Evolutionary conservation across 1,140 invertebrate genomes (phyloP).

Genomic region (Nylanderia fulva): DNA sequence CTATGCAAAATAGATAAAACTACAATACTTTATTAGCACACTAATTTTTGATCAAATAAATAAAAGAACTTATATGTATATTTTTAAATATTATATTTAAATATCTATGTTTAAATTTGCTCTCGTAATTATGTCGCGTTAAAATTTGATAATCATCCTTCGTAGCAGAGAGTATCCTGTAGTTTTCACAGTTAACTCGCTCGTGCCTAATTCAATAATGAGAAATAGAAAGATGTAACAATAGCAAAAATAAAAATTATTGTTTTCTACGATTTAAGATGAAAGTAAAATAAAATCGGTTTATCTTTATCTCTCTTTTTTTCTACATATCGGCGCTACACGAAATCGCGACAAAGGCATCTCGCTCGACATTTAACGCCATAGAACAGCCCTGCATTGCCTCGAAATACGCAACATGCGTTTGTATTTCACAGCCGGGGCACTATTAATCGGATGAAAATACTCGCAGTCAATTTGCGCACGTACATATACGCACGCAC

Average conservation of each 20-base stretch:
- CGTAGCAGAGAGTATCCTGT: neutral
- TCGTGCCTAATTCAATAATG: neutral
- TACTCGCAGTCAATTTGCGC: constrained; percentile 59
- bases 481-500: constrained; percentile 4
- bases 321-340: neutral
- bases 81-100: neutral
- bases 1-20: neutral
- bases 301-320: constrained; percentile 9
- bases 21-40: too few relatives aligned
- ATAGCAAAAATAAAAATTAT: neutral
- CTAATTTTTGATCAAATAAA: neutral
- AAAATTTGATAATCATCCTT: neutral
- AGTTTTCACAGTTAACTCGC: too few relatives aligned
- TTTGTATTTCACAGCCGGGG: constrained; percentile 50
- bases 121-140: neutral
- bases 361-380: constrained; percentile 29
- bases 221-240: neutral
- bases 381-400: neutral
- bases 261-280: neutral
- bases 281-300: neutral
- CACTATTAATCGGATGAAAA: constrained; percentile 69
- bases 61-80: neutral
- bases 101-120: neutral
- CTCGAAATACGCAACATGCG: constrained; percentile 45
- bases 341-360: constrained; percentile 11